Base-by-base conservation (phyloP, 2,888 invertebrate genomes). In the Idaea aversata region DNA sequence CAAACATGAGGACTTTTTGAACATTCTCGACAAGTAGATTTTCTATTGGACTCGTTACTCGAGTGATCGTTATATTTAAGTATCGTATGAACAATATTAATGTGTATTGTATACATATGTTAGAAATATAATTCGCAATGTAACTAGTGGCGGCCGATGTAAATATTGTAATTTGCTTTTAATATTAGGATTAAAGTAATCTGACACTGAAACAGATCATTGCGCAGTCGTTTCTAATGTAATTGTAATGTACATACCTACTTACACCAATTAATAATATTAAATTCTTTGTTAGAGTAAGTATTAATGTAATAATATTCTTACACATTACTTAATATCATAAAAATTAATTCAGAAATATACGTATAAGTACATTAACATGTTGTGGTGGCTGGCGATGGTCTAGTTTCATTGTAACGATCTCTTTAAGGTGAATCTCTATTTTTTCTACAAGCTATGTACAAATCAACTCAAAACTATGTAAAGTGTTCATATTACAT, bases 361-460 rank as follows among this genome's bases (percentile, higher is more conserved):
- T 15, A 64, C 63, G 47, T 63, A 62, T 61, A 64, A 59, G 47
- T 57, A 57, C 57, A 47, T 25, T 35, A 15, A 25, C 59, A 34
- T 61, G 65, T 66, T 62, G 5, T 10, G 16, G 61, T 47, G 70
- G 68, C 90, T 88, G 82, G 83, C 88, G 84, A 93, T 91, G 91
- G 87, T 84, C 88, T 87, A 76, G 92, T 93, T 93, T 93, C 91
- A 93, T 88, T 91, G 91, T 82, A 47, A 84, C 86, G 89, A 90
- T 90, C 89, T 93, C 91, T 90, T 63, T 85, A 88, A 90, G 89
- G 74, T 89, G 90, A 92, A 91, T 91, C 91, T 92, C 91, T 93
- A 93, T 93, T 93, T 93, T 93, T 93, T 91, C 93, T 92, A 93
- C 91, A 90, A 87, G 87, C 90, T 91, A 90, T 88, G 90, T 91